Base-by-base conservation (phyloP, 1,140 invertebrate species). In the Neelides sp. region DNA sequence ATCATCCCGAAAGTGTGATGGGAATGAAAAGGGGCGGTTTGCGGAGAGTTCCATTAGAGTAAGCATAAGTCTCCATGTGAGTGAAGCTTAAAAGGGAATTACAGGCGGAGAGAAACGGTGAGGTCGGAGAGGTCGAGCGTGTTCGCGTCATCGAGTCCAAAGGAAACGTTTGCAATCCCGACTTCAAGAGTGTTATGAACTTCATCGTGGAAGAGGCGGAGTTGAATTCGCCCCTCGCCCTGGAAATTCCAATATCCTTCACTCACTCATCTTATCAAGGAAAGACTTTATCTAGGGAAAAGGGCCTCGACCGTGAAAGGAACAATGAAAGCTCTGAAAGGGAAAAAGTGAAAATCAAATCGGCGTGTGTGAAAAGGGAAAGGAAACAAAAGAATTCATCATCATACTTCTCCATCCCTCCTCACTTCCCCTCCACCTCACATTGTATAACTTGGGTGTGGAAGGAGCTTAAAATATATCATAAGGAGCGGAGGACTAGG, bases 101-200 rank as follows among this genome's bases (percentile, higher is more conserved):
- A 60, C 58, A 61, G 57, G 35, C 53, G 50, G 32, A 61, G 30
- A 12, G 59, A 57, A 26, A 61, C 57, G 46, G 55, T 48, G 32
- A 61, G 53, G 47, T 61, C 59, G 35, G 50, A 52, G 27, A 61
- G 55, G 50, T 61, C 59, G 20, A 61, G 50, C n/a, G 59, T 61
- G 13, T 55, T 51, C 24, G 52, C 52, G 48, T 61, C 59, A 28
- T 61, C 59, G 32, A 55, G 50, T 7, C 59, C 59, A 27, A 61
- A 61, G 32, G 59, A 55, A 51, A 61, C 57, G 36, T 61, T 61
- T 26, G 52, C 59, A 24, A 61, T 55, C 13, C 52, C 55, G 19
- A 61, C 52, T 37, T 61, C 59, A 43, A 61, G 45, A 13, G 59
- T 61, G 50, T 61, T 61, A 53, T 61, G 59, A 30, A 61, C 49